phyloP scores from a whole-genome alignment of 2,797 vertebrate genomes.

The Anabacerthia variegaticeps region DNA sequence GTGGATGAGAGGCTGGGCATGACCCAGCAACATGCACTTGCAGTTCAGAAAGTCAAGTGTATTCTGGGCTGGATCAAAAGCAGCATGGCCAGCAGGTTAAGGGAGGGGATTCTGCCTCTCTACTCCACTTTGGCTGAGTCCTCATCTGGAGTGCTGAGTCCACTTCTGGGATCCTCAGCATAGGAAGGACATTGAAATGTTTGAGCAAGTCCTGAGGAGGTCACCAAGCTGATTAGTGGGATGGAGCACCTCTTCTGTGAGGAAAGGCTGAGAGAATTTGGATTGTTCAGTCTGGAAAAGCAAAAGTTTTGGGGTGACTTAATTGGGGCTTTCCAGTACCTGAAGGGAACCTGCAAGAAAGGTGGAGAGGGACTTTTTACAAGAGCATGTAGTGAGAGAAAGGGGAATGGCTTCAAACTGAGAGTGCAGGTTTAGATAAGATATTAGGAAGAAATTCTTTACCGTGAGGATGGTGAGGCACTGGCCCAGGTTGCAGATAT shows the following conservation, averaged over 20 bases:
- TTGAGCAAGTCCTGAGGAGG: not conserved
- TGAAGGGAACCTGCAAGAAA: not conserved
- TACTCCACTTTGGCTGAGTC: not conserved
- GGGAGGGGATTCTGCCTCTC: not conserved
- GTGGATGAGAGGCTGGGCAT: not conserved
- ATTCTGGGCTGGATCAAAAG: not conserved
- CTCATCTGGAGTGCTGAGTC: not conserved
- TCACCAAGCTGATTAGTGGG: not conserved
- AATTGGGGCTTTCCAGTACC: not conserved
- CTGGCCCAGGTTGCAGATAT: not conserved
- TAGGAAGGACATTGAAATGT: too few relatives aligned
- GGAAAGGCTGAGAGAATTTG: not conserved
- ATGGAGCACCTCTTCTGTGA: not conserved
- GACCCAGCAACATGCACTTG: not conserved
- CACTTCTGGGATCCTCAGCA: not conserved
- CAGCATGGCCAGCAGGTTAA: rapidly evolving
- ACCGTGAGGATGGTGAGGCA: not conserved
- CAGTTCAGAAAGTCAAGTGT: not conserved
- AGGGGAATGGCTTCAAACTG: not conserved
- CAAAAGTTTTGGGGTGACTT: not conserved
- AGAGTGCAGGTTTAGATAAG: not conserved
- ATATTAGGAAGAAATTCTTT: not conserved
- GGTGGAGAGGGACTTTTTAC: not conserved
- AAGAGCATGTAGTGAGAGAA: not conserved
- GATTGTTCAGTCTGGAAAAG: not conserved